Conservation (phyloP, 2,113 vertebrate genomes). For the Pica pica region DNA sequence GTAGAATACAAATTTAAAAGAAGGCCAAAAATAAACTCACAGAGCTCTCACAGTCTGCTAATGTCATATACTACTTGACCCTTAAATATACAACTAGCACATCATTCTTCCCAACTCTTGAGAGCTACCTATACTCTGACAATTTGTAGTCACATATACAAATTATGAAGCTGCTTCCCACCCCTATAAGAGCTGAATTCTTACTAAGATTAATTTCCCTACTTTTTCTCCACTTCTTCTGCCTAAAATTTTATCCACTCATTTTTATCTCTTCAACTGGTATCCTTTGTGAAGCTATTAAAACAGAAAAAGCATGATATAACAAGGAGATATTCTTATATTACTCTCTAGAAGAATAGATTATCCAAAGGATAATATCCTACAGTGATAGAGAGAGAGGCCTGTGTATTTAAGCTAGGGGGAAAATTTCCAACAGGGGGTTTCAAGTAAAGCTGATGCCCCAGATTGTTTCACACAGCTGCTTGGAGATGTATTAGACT, state of each 20-base stretch:
- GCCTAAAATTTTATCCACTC: background rate
- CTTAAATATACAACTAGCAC: background rate
- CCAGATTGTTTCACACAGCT: background rate
- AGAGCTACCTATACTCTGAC: background rate
- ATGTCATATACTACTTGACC: background rate
- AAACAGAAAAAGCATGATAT: background rate
- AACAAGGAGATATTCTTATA: background rate
- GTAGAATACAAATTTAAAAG: background rate
- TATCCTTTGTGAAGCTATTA: background rate
- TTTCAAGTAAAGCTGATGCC: background rate
- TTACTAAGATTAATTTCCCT: background rate
- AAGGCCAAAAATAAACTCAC: background rate
- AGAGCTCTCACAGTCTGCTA: background rate
- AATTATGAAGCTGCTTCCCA: background rate
- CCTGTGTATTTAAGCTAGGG: background rate
- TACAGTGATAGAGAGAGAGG: background rate
- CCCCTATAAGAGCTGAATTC: background rate
- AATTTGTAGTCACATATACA: background rate
- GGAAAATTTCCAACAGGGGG: background rate
- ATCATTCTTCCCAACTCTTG: background rate
- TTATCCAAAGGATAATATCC: background rate
- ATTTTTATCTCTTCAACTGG: background rate
- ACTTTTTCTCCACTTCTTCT: slow-evolving; percentile 16
- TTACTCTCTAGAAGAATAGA: background rate
- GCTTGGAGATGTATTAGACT: background rate